These are phyloP conservation scores for Sylvilagus bachmani DNA, from an alignment of 2,113 vertebrate species.

Conservation along the genomic window DNA sequence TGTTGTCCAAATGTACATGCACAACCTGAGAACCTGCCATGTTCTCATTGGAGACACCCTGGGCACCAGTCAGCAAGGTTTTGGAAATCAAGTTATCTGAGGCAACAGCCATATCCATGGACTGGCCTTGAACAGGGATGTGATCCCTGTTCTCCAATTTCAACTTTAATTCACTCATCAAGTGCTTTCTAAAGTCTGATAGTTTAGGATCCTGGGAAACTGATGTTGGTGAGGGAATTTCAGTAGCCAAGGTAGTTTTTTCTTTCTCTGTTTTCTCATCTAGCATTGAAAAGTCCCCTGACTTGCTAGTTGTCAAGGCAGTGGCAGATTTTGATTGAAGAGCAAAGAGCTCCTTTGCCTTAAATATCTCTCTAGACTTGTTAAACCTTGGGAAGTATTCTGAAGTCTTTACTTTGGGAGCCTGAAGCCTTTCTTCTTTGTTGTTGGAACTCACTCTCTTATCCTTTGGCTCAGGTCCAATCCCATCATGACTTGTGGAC, in stretches of 20 bases:
- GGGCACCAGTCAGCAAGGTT: not conserved
- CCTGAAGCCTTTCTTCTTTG: not conserved
- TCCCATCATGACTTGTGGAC: not conserved
- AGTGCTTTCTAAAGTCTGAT: not conserved
- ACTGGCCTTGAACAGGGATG: not conserved
- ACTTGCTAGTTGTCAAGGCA: not conserved
- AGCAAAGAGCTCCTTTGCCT: not conserved
- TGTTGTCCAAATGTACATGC: too few species aligned
- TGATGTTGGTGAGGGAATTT: too few species aligned
- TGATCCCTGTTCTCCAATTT: not conserved
- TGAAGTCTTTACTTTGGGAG: not conserved
- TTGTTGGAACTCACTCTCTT: not conserved
- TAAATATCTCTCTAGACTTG: not conserved
- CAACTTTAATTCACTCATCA: not conserved
- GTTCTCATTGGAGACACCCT: not conserved
- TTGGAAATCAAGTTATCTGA: not conserved
- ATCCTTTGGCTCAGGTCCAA: not conserved
- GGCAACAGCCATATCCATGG: not conserved
- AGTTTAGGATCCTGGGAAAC: not conserved
- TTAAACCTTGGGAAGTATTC: not conserved
- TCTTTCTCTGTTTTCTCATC: not conserved
- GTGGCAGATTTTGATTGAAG: not conserved
- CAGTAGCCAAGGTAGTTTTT: not conserved
- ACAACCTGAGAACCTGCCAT: not conserved
- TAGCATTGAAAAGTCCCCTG: fast-evolving